Base-by-base conservation (phyloP, 2,797 vertebrate species). In the Cynodonichthys magdalenae region DNA sequence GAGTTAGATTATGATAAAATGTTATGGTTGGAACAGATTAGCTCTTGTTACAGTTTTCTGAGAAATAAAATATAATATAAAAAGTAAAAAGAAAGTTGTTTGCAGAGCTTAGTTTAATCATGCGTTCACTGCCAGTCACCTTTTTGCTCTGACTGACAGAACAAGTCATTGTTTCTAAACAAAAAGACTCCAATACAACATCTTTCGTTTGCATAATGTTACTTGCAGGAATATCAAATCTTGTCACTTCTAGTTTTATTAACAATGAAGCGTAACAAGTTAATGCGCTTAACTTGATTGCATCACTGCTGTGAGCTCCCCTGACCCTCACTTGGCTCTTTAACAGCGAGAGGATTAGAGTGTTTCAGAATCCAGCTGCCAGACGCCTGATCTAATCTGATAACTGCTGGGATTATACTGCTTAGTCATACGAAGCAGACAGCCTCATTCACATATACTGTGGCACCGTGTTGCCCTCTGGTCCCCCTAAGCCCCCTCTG, bases 391-490 rank as follows among this genome's bases (percentile, higher is more conserved):
- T 73, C 65, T 84, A 86, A 87, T 89, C 85, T 87, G 82, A 75
- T 89, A 89, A 88, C 77, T 76, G 69, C 78, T 66, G 54, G 85
- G 84, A 87, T 88, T 87, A 90, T 74, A 29, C 7, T 4, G 66
- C 70, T 74, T 68, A 28, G 47, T 58, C 64, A 2, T 31, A 70
- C 62, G 51, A 73, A 53, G 51, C 15, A 15, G 41, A 57, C 65
- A 8, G 64, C 55, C 29, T 77, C 51, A 56, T 76, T 83, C 76
- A 70, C 66, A 71, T 42, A 52, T 34, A 34, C 31, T 9, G 15
- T 62, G 47, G 58, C 50, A 48, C 17, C 14, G 44, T 18, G 29
- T 59, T 24, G 15, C 50, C 46, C 39, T 62, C 15, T 11, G 49
- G 36, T 58, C 56, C 29, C 28, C 47, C 19, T 36, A 5, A 36